These are phyloP conservation scores for Pelusios castaneus DNA, from an alignment of 2,113 vertebrate genomes.

Conservation along the genomic window DNA sequence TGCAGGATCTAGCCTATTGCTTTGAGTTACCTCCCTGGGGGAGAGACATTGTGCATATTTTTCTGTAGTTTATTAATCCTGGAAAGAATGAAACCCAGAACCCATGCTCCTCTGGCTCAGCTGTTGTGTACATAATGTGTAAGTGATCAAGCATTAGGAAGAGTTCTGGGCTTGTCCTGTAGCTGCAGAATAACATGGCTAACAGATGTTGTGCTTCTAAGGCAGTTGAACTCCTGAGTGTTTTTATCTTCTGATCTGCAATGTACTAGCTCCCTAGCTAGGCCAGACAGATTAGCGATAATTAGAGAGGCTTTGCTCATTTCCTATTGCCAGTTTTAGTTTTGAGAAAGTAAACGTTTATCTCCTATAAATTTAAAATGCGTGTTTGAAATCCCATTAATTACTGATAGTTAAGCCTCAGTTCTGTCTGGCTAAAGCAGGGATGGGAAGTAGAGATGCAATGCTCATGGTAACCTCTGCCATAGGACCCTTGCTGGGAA, in stretches of 20 bases:
- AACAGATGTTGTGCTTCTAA: slow-evolving; percentile 58
- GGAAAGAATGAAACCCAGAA: slow-evolving; percentile 21
- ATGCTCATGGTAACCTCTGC: not conserved
- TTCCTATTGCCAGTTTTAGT: slow-evolving; percentile 60
- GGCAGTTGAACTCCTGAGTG: slow-evolving; percentile 51
- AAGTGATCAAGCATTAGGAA: slow-evolving; percentile 26
- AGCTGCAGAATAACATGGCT: slow-evolving; percentile 34
- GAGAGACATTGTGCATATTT: not conserved
- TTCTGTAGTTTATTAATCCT: not conserved
- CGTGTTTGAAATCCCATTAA: not conserved
- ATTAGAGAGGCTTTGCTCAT: slow-evolving; percentile 61
- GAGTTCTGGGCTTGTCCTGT: slow-evolving; percentile 55
- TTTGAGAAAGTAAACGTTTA: slow-evolving; percentile 53
- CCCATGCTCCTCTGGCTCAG: slow-evolving; percentile 14
- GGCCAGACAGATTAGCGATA: slow-evolving; percentile 54
- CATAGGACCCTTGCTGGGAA: fast-evolving
- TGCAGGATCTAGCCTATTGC: slow-evolving; percentile 35
- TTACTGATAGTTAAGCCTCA: not conserved
- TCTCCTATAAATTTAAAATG: slow-evolving; percentile 48
- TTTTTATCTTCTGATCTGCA: slow-evolving; percentile 39
- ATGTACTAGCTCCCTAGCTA: slow-evolving; percentile 31
- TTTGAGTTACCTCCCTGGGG: not conserved
- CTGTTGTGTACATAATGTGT: not conserved
- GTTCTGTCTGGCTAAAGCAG: not conserved
- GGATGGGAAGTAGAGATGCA: not conserved